Base-by-base conservation (phyloP, 1,140 invertebrate genomes). In the Sipha flava region DNA sequence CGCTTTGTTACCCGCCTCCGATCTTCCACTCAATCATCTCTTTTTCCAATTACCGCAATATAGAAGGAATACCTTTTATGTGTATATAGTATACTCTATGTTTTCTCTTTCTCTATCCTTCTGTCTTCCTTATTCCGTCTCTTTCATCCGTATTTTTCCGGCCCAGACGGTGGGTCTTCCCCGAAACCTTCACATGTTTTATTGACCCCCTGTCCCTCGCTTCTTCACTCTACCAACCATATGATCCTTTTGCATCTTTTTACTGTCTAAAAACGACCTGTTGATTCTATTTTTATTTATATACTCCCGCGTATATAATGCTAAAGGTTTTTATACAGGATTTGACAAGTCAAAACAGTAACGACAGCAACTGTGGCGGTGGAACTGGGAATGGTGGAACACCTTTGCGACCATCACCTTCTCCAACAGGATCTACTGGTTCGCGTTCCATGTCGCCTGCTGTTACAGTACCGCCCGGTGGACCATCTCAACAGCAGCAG, bases 381-480 rank as follows among this genome's bases (percentile, higher is more conserved):
- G 91, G 87, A 85, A 7, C 70, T 40, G 91, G 87, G 87, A 90
- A 86, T 86, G 90, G 90, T 68, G 90, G 90, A 75, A 92, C 90
- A 80, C 91, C 91, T 81, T 91, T 95, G 90, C 92, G 95, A 87
- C 94, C 94, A 81, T 94, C 93, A 84, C 94, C 95, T 83, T 96
- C 95, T 84, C 95, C 95, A 83, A 95, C 94, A 84, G 94, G 95
- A 84, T 95, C 94, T 83, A 92, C 92, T 84, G 94, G 95, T 85
- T 96, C 95, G 83, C 90, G 95, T 87, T 97, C 95, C 86, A 96
- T 96, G 93, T 97, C 95, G 86, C 95, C 95, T 84, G 95, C 95
- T 87, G 94, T 96, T 85, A 94, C 94, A 95, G 85, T 90, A 92
- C 90, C 59, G 0, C 29, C n/a, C 16, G 73, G 34, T 9, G 47